Base-by-base conservation (phyloP, 2,888 invertebrate species). In the Metopia argyrocephala region DNA sequence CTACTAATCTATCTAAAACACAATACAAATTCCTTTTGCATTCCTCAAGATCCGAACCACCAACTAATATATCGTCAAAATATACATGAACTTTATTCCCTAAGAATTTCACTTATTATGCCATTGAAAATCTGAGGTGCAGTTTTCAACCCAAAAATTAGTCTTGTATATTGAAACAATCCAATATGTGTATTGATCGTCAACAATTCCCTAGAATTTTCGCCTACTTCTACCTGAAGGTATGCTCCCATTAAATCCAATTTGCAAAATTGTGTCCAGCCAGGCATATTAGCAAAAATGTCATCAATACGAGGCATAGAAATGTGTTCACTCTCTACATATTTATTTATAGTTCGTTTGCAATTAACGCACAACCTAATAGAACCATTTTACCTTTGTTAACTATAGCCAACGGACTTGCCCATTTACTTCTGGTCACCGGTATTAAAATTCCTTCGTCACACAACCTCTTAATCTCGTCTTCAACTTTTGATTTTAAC, bases 351-450 rank as follows among this genome's bases (percentile, higher is more conserved):
- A 1, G 79, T 82, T 7, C 50, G 31, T 18, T 70, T 73, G 21
- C 79, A 79, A 56, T 82, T 76, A 0, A 82, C 74, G 28, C 79
- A 86, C 76, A 0, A 87, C 86, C 12, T 87, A 84, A n/a, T n/a
- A n/a, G n/a, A n/a, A n/a, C n/a, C n/a, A n/a, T n/a, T n/a, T n/a
- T n/a, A n/a, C n/a, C n/a, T n/a, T n/a, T 5, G 87, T 86, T 68
- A 82, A 83, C 9, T 85, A 86, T 85, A 84, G 86, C n/a, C n/a
- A n/a, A n/a, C n/a, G n/a, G n/a, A n/a, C n/a, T n/a, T n/a, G n/a
- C n/a, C n/a, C n/a, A n/a, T 27, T 85, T 81, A 57, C 84, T 84
- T 70, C 73, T 50, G 45, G 71, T 78, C 5, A 85, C 76, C 45
- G 84, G 83, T 21, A 59, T 25, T 38, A 86, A 69, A 28, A 86